Percentiles rank a stretch among this genome's conserved stretches.
Evolutionary conservation across 2,113 vertebrate genomes (phyloP).

Genomic region (Chionodraco myersi): DNA sequence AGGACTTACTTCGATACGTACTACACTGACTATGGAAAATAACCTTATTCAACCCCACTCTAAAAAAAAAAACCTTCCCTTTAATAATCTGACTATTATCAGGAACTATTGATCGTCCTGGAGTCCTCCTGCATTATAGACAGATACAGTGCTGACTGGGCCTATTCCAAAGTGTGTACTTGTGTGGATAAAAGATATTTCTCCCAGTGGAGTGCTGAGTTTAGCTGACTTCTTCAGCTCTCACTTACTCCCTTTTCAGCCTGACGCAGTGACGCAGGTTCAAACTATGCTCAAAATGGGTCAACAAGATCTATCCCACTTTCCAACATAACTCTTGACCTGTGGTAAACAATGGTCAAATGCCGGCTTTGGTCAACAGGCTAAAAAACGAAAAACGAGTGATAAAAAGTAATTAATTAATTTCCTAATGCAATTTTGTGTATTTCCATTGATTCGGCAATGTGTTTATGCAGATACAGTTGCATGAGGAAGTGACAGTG

Average conservation of each 20-base stretch:
- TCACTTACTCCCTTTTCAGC: constrained; percentile 9
- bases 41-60: too few species aligned
- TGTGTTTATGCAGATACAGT: background rate
- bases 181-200: constrained; percentile 43
- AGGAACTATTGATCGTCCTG: constrained; percentile 43
- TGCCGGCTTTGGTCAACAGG: background rate
- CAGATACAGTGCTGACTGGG: constrained; percentile 38
- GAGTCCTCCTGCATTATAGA: constrained; percentile 32
- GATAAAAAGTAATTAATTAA: background rate
- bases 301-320: background rate
- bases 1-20: too few species aligned
- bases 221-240: constrained; percentile 30
- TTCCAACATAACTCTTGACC: background rate
- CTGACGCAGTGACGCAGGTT: constrained; percentile 20
- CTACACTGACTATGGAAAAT: too few species aligned
- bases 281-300: constrained; percentile 18
- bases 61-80: too few species aligned
- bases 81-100: constrained; percentile 29
- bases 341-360: background rate
- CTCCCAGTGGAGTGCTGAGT: constrained; percentile 23
- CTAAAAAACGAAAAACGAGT: background rate
- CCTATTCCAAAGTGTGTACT: constrained; percentile 35
- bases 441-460: too few species aligned
- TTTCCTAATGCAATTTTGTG: too few species aligned
- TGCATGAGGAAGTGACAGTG: background rate